Evolutionary conservation across 2,797 vertebrate species (phyloP), one percentile per base, ranked within the genome.

Genomic region (Staurois parvus): DNA sequence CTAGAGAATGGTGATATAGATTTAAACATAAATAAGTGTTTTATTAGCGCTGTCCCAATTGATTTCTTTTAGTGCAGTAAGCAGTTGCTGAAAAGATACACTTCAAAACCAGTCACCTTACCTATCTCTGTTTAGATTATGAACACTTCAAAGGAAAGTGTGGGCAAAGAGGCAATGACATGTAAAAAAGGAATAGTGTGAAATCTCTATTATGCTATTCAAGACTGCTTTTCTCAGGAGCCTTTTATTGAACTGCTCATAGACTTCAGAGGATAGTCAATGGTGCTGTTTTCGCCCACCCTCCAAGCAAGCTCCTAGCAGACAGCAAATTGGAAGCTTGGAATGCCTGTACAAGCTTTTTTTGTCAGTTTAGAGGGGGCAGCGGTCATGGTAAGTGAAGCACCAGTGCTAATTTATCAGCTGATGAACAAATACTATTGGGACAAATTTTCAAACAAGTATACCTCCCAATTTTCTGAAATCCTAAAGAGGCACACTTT

Each of bases 1-100:
- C 90, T 90, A 86, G 90, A 89, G 88, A 89, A 74, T 89, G 90
- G 89, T 85, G 90, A 81, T 89, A 87, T 89, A 87, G 67, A 59
- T 79, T 85, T 78, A 72, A 89, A 89, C 91, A 93, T 94, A 91
- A 91, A 84, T 91, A 91, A 88, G 77, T 84, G 75, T 90, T 93
- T 93, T 93, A 93, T 90, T 92, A 92, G 85, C 82, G 85, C 85
- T 81, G 21, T 68, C 84, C 90, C 74, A 70, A 91, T 92, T 91
- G 86, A 75, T 86, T 90, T 87, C 21, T 37, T 90, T 85, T 72
- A 62, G 88, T 83, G 88, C 88, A 89, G 89, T 89, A 87, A 86
- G 72, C 88, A 90, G 81, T 89, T 90, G 85, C 88, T 90, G 70
- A 90, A 89, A 90, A 92, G 91, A 89, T 72, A 88, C 90, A 91